Base-by-base conservation (phyloP, 1,140 invertebrate genomes). In the Venturia canescens region DNA sequence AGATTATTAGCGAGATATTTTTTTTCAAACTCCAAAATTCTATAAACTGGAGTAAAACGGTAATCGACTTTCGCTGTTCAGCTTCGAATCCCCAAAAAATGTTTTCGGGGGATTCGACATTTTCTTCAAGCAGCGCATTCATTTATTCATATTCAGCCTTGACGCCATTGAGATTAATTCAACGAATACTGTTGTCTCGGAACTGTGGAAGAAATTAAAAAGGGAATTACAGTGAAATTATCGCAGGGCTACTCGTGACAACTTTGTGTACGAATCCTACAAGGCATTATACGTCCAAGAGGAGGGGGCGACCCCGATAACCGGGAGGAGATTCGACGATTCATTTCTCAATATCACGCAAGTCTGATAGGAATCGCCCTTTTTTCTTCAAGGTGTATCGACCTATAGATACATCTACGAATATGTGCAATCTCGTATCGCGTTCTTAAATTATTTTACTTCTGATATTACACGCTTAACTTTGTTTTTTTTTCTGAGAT, bases 301-400 rank as follows among this genome's bases (percentile, higher is more conserved):
- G n/a, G 31, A 31, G n/a, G 27, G 29, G 29, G 66, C 29, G 66
- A 69, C 66, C 66, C 66, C 66, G 66, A 69, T 69, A 27, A 29
- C 27, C n/a, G 66, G 1, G 66, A n/a, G 4, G 1, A 69, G 66
- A 69, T 69, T 69, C 66, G 66, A 69, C 26, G 66, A 69, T 69
- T 69, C 66, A 69, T 69, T 69, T 69, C 66, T 69, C 27, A 69
- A 69, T 69, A 69, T 34, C 66, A 69, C 66, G 66, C 66, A 6
- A 69, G 66, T 69, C 26, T 27, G 66, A 69, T 69, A 69, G 5
- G 29, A 69, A 69, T 69, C 66, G 29, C 66, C 66, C 21, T 63
- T 69, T 31, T 63, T 69, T 31, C 66, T 18, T n/a, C 66, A 69
- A 69, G 66, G 66, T 69, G 29, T 31, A 69, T 27, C 21, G 6